Conservation (phyloP, 2,113 vertebrate species). For the Ciconia boyciana region DNA sequence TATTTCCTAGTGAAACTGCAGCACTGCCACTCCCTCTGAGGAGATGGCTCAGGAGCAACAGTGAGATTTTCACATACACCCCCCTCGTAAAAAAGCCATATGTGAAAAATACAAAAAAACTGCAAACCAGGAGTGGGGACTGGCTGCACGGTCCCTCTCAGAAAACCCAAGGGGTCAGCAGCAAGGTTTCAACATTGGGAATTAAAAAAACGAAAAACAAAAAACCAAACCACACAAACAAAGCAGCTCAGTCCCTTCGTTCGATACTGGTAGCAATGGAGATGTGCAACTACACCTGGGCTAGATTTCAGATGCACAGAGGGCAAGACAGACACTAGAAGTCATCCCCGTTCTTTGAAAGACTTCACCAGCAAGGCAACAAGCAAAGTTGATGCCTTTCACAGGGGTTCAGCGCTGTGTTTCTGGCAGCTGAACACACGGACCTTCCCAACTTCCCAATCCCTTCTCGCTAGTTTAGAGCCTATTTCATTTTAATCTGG, state of each 20-base stretch:
- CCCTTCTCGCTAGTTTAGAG: not conserved
- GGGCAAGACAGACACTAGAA: not conserved
- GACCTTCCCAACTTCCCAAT: not conserved
- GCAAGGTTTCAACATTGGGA: not conserved
- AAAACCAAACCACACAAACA: too few species aligned
- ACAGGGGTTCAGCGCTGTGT: not conserved
- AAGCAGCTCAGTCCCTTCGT: not conserved
- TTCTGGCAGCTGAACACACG: not conserved
- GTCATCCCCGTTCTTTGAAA: not conserved
- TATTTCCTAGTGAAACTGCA: conserved; percentile 55
- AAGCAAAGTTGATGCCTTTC: not conserved
- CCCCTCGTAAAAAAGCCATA: not conserved
- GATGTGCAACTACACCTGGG: not conserved
- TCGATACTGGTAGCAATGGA: not conserved
- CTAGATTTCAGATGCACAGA: not conserved
- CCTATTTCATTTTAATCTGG: conserved; percentile 5
- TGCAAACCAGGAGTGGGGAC: not conserved
- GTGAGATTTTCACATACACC: not conserved
- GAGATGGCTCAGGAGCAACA: not conserved
- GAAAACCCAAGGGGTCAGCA: not conserved
- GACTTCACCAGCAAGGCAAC: not conserved
- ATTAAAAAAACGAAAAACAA: not conserved
- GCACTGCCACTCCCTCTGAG: not conserved
- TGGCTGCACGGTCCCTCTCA: not conserved
- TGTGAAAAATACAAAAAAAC: not conserved